Evolutionary conservation across 2,113 vertebrate genomes (phyloP), one percentile per base, ranked within the genome.

Genomic region (Sebastes fasciatus): DNA sequence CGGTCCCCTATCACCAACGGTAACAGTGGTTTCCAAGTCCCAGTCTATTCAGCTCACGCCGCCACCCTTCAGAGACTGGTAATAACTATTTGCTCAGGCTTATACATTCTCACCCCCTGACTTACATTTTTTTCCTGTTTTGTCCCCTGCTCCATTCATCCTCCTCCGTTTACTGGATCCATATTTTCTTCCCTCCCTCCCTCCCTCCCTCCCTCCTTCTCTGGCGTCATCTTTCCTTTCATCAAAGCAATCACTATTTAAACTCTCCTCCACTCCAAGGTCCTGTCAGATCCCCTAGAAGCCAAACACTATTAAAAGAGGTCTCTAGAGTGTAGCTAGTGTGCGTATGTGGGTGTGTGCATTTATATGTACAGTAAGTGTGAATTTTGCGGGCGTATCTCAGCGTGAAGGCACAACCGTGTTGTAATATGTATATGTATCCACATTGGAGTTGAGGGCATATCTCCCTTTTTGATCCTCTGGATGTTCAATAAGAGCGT

Each of bases 71-170:
- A 86, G 91, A 94, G 92, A 86, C 83, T 85, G 82, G 78, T 95
- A 94, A 95, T 94, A 93, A 94, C 91, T 94, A 92, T 95, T 95
- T 95, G 90, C 93, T 94, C 92, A 93, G 92, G 91, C 89, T 94
- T 94, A 90, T 93, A 91, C 89, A 84, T 93, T 90, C 86, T 90
- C 80, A 70, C 82, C 81, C 70, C 58, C 42, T 82, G 71, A 86
- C 88, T 86, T 86, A 65, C 58, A 4, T 83, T 73, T 65, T 76
- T 67, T 67, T 66, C 45, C 67, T 64, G 13, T 81, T 86, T 85
- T 84, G 73, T 67, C 81, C 26, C 66, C 77, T 17, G 49, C 42
- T 69, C 77, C 61, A 78, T 80, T 82, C 84, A 79, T 77, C 43
- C 58, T 79, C 43, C 64, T 73, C 45, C 54, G 6, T 86, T 90